These are phyloP conservation scores for Neodiprion virginianus DNA, from an alignment of 1,140 invertebrate genomes.

Conservation along the genomic window DNA sequence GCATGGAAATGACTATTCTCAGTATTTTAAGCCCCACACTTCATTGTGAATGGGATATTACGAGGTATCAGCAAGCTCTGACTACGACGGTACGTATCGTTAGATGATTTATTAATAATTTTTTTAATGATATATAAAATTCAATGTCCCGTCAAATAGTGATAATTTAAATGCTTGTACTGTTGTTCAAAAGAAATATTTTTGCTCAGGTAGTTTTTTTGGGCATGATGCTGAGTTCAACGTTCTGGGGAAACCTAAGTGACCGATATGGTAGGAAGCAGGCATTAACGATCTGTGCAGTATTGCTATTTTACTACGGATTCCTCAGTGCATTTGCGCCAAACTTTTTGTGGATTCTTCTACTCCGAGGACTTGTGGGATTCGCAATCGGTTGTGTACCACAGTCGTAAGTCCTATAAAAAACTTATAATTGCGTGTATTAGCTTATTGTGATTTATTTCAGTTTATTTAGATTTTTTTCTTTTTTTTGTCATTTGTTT, in stretches of 20 bases:
- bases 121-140: neutral
- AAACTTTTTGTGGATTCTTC: conserved; percentile 89
- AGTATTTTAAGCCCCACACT: conserved; percentile 92
- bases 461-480: conserved; percentile 16
- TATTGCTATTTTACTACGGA: conserved; percentile 91
- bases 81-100: conserved; percentile 71
- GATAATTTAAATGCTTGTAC: neutral
- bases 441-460: neutral
- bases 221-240: conserved; percentile 97
- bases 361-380: conserved; percentile 89
- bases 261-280: conserved; percentile 93
- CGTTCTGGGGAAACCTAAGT: conserved; percentile 95
- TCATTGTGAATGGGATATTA: conserved; percentile 93
- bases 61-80: conserved; percentile 78
- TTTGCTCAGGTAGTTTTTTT: conserved; percentile 84
- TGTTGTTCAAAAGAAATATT: conserved; percentile 24
- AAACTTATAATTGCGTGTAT: neutral
- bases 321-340: conserved; percentile 89
- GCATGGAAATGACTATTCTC: conserved; percentile 98
- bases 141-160: neutral
- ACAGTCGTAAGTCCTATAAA: conserved; percentile 86
- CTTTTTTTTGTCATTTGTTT: neutral
- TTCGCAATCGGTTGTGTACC: conserved; percentile 97
- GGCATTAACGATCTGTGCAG: conserved; percentile 86
- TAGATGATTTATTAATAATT: conserved; percentile 13